Conservation (phyloP, 2,113 vertebrate species). For the Ginglymostoma cirratum region DNA sequence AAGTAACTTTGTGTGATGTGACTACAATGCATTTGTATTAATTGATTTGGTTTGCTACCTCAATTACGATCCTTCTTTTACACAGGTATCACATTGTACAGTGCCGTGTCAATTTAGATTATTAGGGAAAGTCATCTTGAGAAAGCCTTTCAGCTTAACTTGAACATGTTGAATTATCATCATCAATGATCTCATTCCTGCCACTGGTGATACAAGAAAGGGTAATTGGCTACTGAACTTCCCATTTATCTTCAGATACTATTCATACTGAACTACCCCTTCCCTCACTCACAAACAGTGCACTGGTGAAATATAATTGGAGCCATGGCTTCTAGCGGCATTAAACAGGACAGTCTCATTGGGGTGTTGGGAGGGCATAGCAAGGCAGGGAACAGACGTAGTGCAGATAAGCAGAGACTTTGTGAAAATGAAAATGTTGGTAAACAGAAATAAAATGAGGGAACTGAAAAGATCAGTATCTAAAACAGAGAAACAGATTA, state of each 20-base stretch:
- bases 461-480: neutral
- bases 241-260: neutral
- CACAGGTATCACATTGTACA: neutral
- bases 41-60: neutral
- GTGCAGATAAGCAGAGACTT: neutral
- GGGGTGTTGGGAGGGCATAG: neutral
- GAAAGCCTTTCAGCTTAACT: neutral
- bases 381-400: neutral
- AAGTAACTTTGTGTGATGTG: neutral
- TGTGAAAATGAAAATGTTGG: neutral
- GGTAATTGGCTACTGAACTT: neutral
- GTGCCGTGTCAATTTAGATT: neutral
- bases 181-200: neutral
- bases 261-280: neutral
- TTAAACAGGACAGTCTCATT: neutral
- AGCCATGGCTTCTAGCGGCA: neutral
- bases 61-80: neutral
- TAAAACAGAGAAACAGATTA: neutral
- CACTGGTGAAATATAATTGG: neutral
- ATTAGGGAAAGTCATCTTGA: neutral
- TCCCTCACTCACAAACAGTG: neutral
- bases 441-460: neutral
- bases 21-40: neutral
- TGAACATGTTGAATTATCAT: neutral
- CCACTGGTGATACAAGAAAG: neutral